Evolutionary conservation across 2,888 invertebrate genomes (phyloP), one percentile per base, ranked within the genome.

Genomic region (Aplocera efformata): DNA sequence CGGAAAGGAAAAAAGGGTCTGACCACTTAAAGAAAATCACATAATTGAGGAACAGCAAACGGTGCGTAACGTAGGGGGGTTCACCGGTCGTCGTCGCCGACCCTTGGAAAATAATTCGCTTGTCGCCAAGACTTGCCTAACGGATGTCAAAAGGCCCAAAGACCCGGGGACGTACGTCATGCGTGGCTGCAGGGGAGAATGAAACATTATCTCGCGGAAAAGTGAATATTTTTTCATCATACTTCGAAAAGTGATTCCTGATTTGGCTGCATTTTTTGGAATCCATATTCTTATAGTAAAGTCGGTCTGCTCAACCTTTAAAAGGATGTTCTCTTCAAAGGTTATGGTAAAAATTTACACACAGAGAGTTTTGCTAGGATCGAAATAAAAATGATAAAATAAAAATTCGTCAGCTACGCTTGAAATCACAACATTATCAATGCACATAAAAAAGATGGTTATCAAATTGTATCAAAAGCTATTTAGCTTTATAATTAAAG

Each of bases 21-120:
- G 68, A 78, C 80, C 82, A 83, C 83, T 85, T 84, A 77, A 76
- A 82, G 79, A 82, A 86, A 86, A 84, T 86, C 81, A 82, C 80
- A 80, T 84, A 85, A 85, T 86, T 86, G 86, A 79, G 82, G 85
- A 83, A 83, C 78, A 82, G 79, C 78, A 80, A 86, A 83, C 84
- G 84, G 74, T 66, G 82, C 81, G 85, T 78, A 72, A 85, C 85
- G 81, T 72, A n/a, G 70, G 73, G 76, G 69, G 64, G 43, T 28
- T 5, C 13, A 17, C 13, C 35, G 46, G 32, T 13, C 6, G 9
- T n/a, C 22, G 38, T 10, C 27, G 44, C 21, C 58, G 58, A 57
- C 72, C 74, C 76, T 67, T 56, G 52, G 63, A 45, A 69, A 72
- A 72, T 72, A 70, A 75, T 74, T 75, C 63, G 64, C 45, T 67